phyloP scores from a whole-genome alignment of 2,797 vertebrate species.

The Sarcoramphus papa region DNA sequence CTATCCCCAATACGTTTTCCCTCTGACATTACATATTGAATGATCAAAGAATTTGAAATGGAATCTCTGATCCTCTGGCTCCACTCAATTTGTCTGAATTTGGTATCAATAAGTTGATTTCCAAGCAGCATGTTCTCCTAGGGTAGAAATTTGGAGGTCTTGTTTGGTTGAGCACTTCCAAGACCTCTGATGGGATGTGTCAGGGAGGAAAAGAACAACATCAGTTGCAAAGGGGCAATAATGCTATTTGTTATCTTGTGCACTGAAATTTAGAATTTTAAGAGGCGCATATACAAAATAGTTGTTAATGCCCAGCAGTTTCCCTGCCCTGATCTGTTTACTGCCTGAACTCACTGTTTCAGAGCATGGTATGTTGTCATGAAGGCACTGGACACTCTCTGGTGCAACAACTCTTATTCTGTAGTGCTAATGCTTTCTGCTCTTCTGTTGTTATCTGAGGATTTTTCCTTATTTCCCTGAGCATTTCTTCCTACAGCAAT shows the following conservation, averaged over 20 bases:
- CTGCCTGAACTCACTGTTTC: background rate
- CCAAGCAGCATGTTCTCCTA: background rate
- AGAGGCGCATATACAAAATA: background rate
- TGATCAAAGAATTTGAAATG: background rate
- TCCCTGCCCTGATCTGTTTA: background rate
- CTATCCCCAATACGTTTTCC: background rate
- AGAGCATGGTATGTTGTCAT: background rate
- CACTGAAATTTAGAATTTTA: background rate
- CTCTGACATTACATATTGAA: background rate
- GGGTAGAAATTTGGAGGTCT: background rate
- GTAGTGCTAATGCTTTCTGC: background rate
- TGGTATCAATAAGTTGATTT: background rate
- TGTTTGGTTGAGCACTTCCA: background rate
- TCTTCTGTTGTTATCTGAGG: background rate
- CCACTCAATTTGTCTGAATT: background rate
- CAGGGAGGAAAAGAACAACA: background rate
- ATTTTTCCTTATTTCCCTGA: background rate
- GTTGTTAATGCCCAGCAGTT: background rate
- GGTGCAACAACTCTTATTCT: background rate
- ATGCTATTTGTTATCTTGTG: background rate
- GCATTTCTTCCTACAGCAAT: background rate
- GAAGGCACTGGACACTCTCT: background rate
- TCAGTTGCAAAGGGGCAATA: background rate
- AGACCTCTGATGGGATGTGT: background rate
- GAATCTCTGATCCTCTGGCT: background rate